phyloP scores from a whole-genome alignment of 2,888 invertebrate species.

The Chydorus sphaericus region DNA sequence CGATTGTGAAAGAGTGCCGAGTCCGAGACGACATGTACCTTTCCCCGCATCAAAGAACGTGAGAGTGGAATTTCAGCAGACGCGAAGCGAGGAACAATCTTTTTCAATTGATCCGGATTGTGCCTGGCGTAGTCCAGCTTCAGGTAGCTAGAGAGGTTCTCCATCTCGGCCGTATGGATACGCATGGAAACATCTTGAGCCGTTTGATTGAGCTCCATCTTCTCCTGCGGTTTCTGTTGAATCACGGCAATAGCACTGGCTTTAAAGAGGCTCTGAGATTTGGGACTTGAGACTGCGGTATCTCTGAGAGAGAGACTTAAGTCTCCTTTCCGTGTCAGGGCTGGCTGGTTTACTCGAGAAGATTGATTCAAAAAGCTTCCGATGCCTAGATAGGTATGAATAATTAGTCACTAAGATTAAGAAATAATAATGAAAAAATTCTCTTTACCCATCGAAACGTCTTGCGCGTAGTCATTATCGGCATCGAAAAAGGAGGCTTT shows the following conservation, averaged over 20 bases:
- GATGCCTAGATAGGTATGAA: too few species aligned
- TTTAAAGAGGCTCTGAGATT: neutral
- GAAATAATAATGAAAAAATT: neutral
- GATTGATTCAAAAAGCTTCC: neutral
- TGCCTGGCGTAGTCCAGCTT: neutral
- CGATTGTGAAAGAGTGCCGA: conserved; percentile 30
- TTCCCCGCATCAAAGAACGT: conserved; percentile 25
- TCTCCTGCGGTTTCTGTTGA: neutral
- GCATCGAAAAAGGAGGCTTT: conserved; percentile 58
- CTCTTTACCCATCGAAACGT: neutral
- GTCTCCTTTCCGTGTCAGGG: neutral
- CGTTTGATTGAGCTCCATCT: neutral
- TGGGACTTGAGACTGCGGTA: neutral
- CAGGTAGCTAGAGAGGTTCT: neutral
- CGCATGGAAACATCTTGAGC: neutral
- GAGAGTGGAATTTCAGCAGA: conserved; percentile 17
- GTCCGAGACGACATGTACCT: conserved; percentile 26
- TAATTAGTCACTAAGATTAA: neutral
- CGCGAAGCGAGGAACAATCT: conserved; percentile 10
- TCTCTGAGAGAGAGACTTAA: neutral
- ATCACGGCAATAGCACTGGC: neutral
- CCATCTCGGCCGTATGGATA: neutral
- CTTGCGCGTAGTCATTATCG: conserved; percentile 19
- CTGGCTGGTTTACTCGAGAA: neutral
- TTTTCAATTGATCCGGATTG: neutral